Conservation (phyloP, 2,797 vertebrate genomes). For the Crenichthys baileyi region DNA sequence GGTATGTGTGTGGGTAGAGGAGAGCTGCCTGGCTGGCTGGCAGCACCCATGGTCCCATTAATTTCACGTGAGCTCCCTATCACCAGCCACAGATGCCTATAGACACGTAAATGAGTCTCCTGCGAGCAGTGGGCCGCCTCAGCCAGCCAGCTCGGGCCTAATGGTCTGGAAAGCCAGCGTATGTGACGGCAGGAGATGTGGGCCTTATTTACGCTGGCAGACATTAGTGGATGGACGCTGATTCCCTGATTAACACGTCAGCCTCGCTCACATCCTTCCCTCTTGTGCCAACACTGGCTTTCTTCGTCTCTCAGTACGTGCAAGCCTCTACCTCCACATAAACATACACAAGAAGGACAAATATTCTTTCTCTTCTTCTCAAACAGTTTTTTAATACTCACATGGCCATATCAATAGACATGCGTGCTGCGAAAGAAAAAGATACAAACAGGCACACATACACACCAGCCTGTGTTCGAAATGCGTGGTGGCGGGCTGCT, state of each 20-base stretch:
- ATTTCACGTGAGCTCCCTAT: conserved; percentile 98
- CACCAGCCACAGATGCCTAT: conserved; percentile 98
- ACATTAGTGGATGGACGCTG: conserved; percentile 83
- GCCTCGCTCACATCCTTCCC: conserved; percentile 36
- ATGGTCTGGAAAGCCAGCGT: conserved; percentile 96
- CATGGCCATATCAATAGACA: conserved; percentile 19
- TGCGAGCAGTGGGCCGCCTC: conserved; percentile 81
- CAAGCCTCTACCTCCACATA: conserved; percentile 24
- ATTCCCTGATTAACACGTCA: conserved; percentile 86
- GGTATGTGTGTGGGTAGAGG: conserved; percentile 55
- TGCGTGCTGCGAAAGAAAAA: conserved; percentile 20
- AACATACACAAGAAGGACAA: conserved; percentile 10
- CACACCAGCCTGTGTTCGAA: conserved; percentile 46
- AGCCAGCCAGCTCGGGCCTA: conserved; percentile 86
- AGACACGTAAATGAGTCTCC: conserved; percentile 97
- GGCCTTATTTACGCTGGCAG: conserved; percentile 94
- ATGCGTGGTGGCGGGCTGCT: conserved; percentile 63
- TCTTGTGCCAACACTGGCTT: conserved; percentile 23
- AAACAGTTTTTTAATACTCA: conserved; percentile 27
- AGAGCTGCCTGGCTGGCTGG: conserved; percentile 87
- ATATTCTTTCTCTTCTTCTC: conserved; percentile 16
- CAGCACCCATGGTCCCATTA: conserved; percentile 89
- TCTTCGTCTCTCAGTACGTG: conserved; percentile 35
- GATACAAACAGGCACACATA: conserved; percentile 15
- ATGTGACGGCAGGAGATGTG: conserved; percentile 91